These are phyloP conservation scores for Cryptoprocta ferox DNA, from an alignment of 2,797 vertebrate species.

Conservation along the genomic window DNA sequence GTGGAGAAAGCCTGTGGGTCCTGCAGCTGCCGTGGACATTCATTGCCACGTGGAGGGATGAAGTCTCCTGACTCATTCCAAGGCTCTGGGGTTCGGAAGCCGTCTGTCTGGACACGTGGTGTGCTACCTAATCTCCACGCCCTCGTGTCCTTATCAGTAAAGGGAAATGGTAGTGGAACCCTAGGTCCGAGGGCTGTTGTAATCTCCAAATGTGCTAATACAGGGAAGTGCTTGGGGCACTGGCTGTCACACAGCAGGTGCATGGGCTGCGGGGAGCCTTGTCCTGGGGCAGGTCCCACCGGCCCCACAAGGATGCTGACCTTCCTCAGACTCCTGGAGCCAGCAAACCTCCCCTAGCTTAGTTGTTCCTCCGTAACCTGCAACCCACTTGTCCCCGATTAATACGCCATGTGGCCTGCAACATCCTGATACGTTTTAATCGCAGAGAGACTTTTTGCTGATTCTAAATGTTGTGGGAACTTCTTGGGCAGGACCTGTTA, in stretches of 20 bases:
- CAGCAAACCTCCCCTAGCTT: neutral
- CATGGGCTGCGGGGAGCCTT: neutral
- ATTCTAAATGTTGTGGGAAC: neutral
- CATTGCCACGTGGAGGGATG: neutral
- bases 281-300: neutral
- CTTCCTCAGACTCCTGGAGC: too few species aligned
- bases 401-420: too few species aligned
- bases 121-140: too few species aligned
- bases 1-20: neutral
- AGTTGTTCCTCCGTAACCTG: neutral
- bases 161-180: too few species aligned
- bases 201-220: rapidly evolving
- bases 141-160: neutral
- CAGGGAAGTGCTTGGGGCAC: neutral
- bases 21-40: neutral
- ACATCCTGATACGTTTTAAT: rapidly evolving
- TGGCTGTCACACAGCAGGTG: neutral
- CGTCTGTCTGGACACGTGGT: too few species aligned
- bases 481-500: neutral
- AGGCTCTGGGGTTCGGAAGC: too few species aligned
- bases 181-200: neutral
- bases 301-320: too few species aligned
- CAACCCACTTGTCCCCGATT: too few species aligned
- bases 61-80: neutral
- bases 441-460: neutral